Evolutionary conservation across 2,888 invertebrate species (phyloP).

Genomic region (Drosophila antonietae): DNA sequence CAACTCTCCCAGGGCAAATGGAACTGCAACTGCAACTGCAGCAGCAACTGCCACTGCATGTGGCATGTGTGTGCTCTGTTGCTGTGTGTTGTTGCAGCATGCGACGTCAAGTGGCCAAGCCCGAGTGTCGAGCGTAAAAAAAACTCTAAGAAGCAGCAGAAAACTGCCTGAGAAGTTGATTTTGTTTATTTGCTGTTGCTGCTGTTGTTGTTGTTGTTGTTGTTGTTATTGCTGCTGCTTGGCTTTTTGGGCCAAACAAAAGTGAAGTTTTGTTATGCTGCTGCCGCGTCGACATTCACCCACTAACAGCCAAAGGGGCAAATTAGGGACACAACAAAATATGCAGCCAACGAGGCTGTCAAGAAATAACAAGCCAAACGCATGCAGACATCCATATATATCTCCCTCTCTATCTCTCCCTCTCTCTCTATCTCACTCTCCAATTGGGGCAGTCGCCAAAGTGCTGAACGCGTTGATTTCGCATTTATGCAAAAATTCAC

Average conservation of each 20-base stretch:
- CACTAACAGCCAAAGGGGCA: constrained; percentile 69
- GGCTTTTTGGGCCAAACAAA: constrained; percentile 75
- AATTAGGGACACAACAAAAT: constrained; percentile 65
- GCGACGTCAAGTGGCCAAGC: constrained; percentile 58
- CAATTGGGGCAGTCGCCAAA: constrained; percentile 48
- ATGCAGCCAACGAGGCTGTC: constrained; percentile 56
- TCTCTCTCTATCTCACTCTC: constrained; percentile 24
- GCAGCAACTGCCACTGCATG: constrained; percentile 13
- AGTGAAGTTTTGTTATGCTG: constrained; percentile 57
- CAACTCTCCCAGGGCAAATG: constrained; percentile 26
- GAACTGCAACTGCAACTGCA: constrained; percentile 11
- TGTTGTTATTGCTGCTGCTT: constrained; percentile 10
- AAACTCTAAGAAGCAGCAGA: constrained; percentile 40
- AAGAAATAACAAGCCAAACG: constrained; percentile 65
- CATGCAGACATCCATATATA: constrained; percentile 1
- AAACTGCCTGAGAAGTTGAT: constrained; percentile 51
- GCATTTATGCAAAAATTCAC: constrained; percentile 79
- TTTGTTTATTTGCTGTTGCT: constrained; percentile 44
- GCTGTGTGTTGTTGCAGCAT: constrained; percentile 10
- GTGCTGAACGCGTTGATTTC: constrained; percentile 76
- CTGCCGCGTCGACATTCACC: constrained; percentile 72
- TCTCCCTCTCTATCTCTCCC: constrained; percentile 12
- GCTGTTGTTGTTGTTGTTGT: constrained; percentile 30
- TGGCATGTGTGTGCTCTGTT: not conserved
- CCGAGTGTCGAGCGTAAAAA: constrained; percentile 37